phyloP scores from a whole-genome alignment of 2,113 vertebrate genomes.

The Calonectris borealis region DNA sequence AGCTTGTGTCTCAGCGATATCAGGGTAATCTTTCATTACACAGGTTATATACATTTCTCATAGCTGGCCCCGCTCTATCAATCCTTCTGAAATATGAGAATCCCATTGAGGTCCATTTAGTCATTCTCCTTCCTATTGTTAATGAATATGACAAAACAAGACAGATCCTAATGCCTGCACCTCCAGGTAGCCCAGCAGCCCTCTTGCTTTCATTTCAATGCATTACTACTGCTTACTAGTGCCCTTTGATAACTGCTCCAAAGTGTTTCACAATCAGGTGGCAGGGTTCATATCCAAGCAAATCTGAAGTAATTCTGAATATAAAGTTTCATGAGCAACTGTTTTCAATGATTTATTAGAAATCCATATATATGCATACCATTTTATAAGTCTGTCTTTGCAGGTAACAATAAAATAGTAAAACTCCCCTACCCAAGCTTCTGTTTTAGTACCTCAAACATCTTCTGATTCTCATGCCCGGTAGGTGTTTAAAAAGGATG shows the following conservation, averaged over 20 bases:
- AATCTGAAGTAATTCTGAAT: background rate
- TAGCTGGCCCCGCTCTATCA: background rate
- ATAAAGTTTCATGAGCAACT: background rate
- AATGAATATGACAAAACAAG: conserved; percentile 29
- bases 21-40: background rate
- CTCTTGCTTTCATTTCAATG: background rate
- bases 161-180: background rate
- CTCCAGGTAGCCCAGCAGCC: background rate
- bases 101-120: background rate
- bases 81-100: conserved; percentile 33
- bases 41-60: background rate
- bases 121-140: background rate
- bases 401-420: background rate
- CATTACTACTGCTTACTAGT: background rate
- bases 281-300: background rate
- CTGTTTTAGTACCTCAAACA: background rate
- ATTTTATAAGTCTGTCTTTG: background rate
- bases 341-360: background rate
- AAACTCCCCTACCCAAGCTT: background rate
- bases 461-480: background rate
- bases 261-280: background rate
- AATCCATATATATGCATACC: background rate
- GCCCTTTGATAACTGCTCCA: background rate
- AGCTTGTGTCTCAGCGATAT: background rate
- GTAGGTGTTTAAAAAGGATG: background rate